Percentiles rank a stretch among this genome's conserved stretches.
Evolutionary conservation across 2,113 vertebrate genomes (phyloP).

Genomic region (Elephantulus edwardii): DNA sequence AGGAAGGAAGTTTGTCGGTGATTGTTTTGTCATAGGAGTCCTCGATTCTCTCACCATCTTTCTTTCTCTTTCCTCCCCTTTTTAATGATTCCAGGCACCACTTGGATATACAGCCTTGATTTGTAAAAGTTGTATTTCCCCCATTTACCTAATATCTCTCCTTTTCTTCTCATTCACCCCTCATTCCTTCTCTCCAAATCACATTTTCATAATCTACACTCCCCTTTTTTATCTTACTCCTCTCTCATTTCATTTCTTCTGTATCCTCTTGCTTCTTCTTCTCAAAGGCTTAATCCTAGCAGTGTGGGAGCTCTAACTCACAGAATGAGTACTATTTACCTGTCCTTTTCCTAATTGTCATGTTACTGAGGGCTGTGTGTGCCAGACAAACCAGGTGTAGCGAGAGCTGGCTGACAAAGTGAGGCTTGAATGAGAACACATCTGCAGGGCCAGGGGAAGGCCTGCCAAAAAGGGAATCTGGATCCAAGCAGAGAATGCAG

Average conservation of each 20-base stretch:
- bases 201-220: not conserved
- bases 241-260: not conserved
- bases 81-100: not conserved
- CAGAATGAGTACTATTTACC: not conserved
- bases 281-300: not conserved
- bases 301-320: not conserved
- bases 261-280: not conserved
- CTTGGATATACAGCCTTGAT: not conserved
- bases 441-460: not conserved
- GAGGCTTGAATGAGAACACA: not conserved
- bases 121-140: not conserved
- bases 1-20: not conserved
- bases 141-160: too few species aligned
- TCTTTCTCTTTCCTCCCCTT: not conserved
- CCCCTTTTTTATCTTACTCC: not conserved
- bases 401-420: not conserved
- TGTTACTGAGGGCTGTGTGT: not conserved
- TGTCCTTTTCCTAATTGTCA: not conserved
- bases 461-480: not conserved
- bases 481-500: conserved; percentile 1
- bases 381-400: conserved; percentile 49
- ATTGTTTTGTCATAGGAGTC: not conserved
- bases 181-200: not conserved
- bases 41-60: not conserved
- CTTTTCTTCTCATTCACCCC: not conserved